These are phyloP conservation scores for Rhea americana DNA, from an alignment of 2,113 vertebrate genomes.

Conservation along the genomic window DNA sequence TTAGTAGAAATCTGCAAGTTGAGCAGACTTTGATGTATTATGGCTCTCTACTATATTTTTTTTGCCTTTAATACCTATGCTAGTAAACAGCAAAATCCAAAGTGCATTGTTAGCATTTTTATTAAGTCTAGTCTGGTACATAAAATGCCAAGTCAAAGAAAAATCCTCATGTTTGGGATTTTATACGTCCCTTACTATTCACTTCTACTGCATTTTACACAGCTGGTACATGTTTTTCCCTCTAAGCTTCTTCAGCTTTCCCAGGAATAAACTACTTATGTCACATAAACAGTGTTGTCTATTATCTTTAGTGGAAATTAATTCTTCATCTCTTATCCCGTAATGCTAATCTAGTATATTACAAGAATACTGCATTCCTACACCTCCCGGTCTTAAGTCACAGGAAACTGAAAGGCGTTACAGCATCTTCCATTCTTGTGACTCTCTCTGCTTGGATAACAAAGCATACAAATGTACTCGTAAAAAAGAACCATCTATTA, in stretches of 20 bases:
- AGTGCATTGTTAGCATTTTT: background rate
- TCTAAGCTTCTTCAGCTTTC: background rate
- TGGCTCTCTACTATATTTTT: background rate
- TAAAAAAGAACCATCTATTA: background rate
- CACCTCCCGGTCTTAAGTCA: background rate
- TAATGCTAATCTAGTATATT: background rate
- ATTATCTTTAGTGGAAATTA: background rate
- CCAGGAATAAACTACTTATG: background rate
- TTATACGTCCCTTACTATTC: background rate
- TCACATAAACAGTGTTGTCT: background rate
- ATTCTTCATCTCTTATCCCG: background rate
- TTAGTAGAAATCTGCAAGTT: background rate
- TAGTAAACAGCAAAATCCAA: background rate
- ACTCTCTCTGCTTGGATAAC: background rate
- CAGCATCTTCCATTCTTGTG: background rate
- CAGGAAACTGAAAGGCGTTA: background rate
- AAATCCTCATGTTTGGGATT: background rate
- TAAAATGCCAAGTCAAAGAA: slow-evolving; percentile 20
- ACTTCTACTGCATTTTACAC: background rate
- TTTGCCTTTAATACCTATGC: background rate
- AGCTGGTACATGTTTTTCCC: background rate
- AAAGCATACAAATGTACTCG: background rate
- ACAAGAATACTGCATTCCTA: background rate
- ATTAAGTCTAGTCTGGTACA: background rate
- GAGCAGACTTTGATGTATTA: background rate